Base-by-base conservation (phyloP, 2,113 vertebrate genomes). In the Trochalopteron elliotii region DNA sequence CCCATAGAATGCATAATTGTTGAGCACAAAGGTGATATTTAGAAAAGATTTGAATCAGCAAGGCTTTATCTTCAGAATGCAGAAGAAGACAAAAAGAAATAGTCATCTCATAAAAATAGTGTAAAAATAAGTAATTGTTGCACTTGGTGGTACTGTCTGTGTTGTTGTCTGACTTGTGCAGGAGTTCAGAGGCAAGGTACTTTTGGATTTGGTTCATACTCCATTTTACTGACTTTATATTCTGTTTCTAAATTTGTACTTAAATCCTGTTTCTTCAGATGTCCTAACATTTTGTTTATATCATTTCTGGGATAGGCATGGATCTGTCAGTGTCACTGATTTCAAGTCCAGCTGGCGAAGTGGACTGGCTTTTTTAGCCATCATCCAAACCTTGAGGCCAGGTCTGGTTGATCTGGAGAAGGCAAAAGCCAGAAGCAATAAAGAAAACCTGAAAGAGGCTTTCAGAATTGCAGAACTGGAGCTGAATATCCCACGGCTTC, bases 271-370 rank as follows among this genome's bases (percentile, higher is more conserved):
- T 76, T 23, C 40, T 76, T 76, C 18, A 61, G 18, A 19, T 27
- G 22, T 18, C 35, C 27, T 77, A 9, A 90, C 13, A 6, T 86
- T 88, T 64, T 92, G 35, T 91, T 93, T 94, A 76, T 69, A 24
- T 83, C 0, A 7, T 56, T 92, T 59, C 60, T 72, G 93, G 42
- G 56, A 21, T 77, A 99, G 99, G 93, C 97, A 98, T 0, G 98
- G 98, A 61, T 99, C 98, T 78, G 75, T 99, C 79, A 98, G 31
- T 35, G 98, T 99, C 61, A 98, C 98, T 76, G 99, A 99, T 97
- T 99, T 99, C 94, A 99, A 99, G 86, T 96, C 97, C 33, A 99
- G 99, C 96, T 99, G 99, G 99, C 98, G 99, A 94, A 99, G 98
- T 7, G 99, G 99, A 1, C 96, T 98, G 81, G 98, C 99, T 21